Conservation (phyloP, 2,113 vertebrate genomes). For the Serilophus lunatus region DNA sequence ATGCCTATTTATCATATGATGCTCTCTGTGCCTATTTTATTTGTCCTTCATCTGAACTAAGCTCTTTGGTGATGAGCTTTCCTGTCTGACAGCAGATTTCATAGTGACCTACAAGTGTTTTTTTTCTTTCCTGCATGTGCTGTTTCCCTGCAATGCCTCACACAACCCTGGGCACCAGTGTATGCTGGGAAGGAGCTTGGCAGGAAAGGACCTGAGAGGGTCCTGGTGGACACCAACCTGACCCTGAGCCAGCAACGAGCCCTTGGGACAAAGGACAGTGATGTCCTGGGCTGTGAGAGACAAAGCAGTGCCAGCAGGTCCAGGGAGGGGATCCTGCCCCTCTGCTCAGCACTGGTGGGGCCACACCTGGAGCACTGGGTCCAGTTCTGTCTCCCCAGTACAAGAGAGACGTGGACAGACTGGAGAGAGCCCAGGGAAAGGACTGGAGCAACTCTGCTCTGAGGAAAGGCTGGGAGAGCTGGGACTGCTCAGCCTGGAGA, state of each 20-base stretch:
- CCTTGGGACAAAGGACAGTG: background rate
- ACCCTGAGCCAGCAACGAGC: background rate
- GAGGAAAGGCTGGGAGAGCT: background rate
- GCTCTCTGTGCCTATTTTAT: background rate
- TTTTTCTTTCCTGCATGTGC: background rate
- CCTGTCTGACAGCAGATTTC: background rate
- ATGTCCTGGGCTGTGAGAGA: background rate
- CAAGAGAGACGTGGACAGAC: background rate
- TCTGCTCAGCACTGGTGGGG: background rate
- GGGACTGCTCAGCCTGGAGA: background rate
- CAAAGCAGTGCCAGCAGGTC: background rate
- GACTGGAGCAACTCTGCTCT: background rate
- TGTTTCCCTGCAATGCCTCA: no score
- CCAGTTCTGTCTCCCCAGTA: background rate
- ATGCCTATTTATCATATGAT: background rate
- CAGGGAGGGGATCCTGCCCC: background rate
- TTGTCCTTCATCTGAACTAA: background rate
- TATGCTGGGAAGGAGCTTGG: background rate
- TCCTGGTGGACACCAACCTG: rapidly evolving
- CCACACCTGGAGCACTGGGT: no score
- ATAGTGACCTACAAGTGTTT: background rate
- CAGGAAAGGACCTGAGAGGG: background rate
- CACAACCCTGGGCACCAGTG: background rate
- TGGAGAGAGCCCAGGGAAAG: background rate
- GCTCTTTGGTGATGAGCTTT: background rate